Conservation (phyloP, 23 tunicate genomes). For the Styela clava region DNA sequence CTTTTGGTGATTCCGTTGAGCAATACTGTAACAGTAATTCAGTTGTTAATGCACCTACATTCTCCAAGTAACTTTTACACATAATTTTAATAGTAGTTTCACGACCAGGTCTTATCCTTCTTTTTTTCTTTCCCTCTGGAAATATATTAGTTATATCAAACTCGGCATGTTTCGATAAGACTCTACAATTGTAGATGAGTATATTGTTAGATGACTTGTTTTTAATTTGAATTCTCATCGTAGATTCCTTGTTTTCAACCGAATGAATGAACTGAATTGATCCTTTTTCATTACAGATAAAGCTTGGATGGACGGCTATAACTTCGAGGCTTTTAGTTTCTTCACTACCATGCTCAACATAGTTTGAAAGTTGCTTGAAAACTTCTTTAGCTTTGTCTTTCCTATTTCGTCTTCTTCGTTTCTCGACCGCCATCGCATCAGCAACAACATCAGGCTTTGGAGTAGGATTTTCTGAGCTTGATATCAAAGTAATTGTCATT, state of each 20-base stretch:
- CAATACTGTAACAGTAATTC: neutral
- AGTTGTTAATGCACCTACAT: neutral
- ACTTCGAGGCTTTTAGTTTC: neutral
- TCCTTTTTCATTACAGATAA: neutral
- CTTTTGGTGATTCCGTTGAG: neutral
- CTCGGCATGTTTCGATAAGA: neutral
- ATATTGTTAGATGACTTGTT: neutral
- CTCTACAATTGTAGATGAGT: neutral
- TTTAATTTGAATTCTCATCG: neutral
- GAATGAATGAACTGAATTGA: neutral
- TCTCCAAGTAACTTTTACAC: neutral
- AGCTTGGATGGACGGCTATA: neutral
- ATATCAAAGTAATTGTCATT: neutral
- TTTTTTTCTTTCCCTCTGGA: neutral
- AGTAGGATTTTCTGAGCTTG: neutral
- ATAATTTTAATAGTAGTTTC: neutral
- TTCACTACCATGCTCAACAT: neutral
- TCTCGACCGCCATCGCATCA: neutral
- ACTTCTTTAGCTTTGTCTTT: neutral
- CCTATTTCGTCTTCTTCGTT: neutral
- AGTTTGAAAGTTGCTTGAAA: neutral
- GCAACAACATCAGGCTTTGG: neutral
- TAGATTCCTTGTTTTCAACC: neutral
- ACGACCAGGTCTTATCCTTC: neutral
- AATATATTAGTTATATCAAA: neutral